Conservation (phyloP, 1,140 invertebrate genomes). For the Listronotus bonariensis region DNA sequence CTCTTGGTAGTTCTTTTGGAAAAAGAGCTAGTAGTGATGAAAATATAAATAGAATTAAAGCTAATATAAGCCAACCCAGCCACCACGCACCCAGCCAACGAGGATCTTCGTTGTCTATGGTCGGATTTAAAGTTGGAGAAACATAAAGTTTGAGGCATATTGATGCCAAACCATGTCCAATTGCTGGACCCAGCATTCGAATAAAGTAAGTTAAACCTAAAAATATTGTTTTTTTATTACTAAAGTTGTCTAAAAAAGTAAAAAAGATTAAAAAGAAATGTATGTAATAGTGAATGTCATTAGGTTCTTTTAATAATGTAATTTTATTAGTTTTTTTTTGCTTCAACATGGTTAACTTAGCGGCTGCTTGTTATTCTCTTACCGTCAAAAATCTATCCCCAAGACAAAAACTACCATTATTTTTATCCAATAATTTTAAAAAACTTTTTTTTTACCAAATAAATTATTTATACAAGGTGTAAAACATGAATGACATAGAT, state of each 20-base stretch:
- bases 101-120: constrained; percentile 70
- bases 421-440: no score
- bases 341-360: no score
- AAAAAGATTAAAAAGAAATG: no score
- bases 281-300: neutral
- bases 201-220: constrained; percentile 71
- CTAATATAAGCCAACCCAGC: constrained; percentile 76
- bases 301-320: no score
- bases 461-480: no score
- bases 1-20: constrained; percentile 67
- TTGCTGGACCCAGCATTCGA: constrained; percentile 71
- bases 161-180: constrained; percentile 73
- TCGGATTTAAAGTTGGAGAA: constrained; percentile 69
- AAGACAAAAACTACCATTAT: no score
- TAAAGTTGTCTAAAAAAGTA: no score
- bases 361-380: no score
- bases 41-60: constrained; percentile 65
- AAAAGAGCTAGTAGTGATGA: constrained; percentile 68
- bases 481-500: no score
- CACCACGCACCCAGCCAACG: constrained; percentile 81
- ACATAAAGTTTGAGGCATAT: constrained; percentile 72
- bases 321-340: no score
- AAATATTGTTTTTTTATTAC: neutral
- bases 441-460: no score
- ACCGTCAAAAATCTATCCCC: no score